Conservation (phyloP, 1,140 invertebrate species). For the Bombyx mori region ASM3026992v2 NC_085117.1:12991501-12992000, state of each 20-base stretch:
- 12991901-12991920: neutral
- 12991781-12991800: constrained; percentile 36
- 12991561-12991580: constrained; percentile 55
- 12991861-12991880: neutral
- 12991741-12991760: constrained; percentile 17
- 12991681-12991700: constrained; percentile 42
- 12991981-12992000: no score
- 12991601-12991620: constrained; percentile 73
- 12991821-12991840: constrained; percentile 55
- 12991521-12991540: constrained; percentile 64
- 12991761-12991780: constrained; percentile 19
- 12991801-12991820: constrained; percentile 49
- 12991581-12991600: constrained; percentile 62
- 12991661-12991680: constrained; percentile 72
- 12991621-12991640: constrained; percentile 75
- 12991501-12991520: constrained; percentile 8
- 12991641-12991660: constrained; percentile 75
- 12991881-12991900: neutral
- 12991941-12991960: constrained; percentile 1
- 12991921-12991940: neutral
- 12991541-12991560: constrained; percentile 41
- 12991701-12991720: constrained; percentile 23
- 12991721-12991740: constrained; percentile 32
- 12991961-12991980: neutral
- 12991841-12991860: constrained; percentile 60